A percentile compares a stretch with the other conserved stretches of the same genome.
Conservation (phyloP, 2,797 vertebrate genomes). For the Lophotriccus pileatus region DNA sequence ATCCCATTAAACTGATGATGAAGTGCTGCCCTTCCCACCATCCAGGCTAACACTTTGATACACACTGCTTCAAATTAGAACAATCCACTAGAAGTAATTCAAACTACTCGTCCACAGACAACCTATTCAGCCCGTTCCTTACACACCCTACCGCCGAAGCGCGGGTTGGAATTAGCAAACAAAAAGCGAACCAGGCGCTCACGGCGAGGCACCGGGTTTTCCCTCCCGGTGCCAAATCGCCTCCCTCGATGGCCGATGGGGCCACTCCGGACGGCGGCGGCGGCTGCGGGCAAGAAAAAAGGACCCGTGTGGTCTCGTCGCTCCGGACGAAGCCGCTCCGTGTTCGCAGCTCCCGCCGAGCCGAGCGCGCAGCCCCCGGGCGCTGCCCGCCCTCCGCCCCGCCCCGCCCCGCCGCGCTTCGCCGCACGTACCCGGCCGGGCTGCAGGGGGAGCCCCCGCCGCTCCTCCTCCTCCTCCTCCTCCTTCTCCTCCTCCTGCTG, state of each 20-base stretch:
- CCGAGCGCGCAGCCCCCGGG: no score
- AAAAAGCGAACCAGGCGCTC: not conserved
- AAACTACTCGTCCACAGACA: no score
- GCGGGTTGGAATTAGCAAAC: not conserved
- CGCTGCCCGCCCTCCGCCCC: not conserved
- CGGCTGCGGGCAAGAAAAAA: not conserved
- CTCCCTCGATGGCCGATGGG: not conserved
- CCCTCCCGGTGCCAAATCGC: not conserved
- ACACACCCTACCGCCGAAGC: accelerated
- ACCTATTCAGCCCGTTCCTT: accelerated
- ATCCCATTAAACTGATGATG: not conserved
- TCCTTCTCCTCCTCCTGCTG: not conserved
- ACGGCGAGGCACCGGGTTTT: not conserved
- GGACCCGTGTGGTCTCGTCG: not conserved
- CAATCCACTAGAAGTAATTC: not conserved
- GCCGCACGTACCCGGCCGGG: slow-evolving; percentile 5
- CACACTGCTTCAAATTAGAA: not conserved
- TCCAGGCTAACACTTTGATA: not conserved
- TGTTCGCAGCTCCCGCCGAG: not conserved
- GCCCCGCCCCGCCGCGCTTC: not conserved
- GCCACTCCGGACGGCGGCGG: not conserved
- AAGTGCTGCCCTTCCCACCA: not conserved
- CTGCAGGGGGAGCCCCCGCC: not conserved
- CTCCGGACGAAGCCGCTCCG: not conserved
- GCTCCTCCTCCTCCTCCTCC: not conserved